Evolutionary conservation across 2,888 invertebrate genomes (phyloP).

Genomic region (Erebia ligea): DNA sequence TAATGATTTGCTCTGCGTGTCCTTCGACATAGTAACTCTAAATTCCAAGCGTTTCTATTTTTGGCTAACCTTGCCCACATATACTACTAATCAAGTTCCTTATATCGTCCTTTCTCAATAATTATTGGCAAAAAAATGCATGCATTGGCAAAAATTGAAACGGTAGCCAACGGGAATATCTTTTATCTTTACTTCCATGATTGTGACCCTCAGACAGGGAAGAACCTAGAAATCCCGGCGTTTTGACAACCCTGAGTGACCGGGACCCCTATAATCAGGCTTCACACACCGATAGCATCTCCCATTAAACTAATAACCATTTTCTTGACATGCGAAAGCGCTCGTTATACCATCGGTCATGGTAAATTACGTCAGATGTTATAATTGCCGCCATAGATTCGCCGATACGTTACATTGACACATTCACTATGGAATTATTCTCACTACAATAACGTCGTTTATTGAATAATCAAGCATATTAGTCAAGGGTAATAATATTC

Average conservation of each 20-base stretch:
- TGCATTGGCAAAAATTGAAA: too few relatives aligned
- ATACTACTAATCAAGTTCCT: too few relatives aligned
- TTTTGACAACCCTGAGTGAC: constrained; percentile 59
- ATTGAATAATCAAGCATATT: too few relatives aligned
- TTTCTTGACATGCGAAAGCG: constrained; percentile 49
- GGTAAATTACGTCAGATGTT: constrained; percentile 33
- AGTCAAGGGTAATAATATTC: too few relatives aligned
- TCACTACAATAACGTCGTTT: too few relatives aligned
- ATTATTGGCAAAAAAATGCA: too few relatives aligned
- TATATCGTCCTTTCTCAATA: too few relatives aligned
- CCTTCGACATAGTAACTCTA: too few relatives aligned
- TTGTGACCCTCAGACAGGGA: neutral
- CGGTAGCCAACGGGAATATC: too few relatives aligned
- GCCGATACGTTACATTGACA: constrained; percentile 32
- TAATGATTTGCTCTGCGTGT: too few relatives aligned
- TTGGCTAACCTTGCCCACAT: too few relatives aligned
- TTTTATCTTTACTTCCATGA: neutral
- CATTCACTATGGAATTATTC: constrained; percentile 37
- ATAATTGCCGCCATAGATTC: constrained; percentile 31
- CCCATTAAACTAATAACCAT: constrained; percentile 63
- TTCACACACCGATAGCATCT: constrained; percentile 63
- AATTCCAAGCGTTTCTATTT: too few relatives aligned
- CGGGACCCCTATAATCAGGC: constrained; percentile 69
- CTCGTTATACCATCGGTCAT: constrained; percentile 39
- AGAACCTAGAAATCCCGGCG: constrained; percentile 56